Evolutionary conservation across 2,888 invertebrate species (phyloP).

Genomic region (Papilio demoleus): DNA sequence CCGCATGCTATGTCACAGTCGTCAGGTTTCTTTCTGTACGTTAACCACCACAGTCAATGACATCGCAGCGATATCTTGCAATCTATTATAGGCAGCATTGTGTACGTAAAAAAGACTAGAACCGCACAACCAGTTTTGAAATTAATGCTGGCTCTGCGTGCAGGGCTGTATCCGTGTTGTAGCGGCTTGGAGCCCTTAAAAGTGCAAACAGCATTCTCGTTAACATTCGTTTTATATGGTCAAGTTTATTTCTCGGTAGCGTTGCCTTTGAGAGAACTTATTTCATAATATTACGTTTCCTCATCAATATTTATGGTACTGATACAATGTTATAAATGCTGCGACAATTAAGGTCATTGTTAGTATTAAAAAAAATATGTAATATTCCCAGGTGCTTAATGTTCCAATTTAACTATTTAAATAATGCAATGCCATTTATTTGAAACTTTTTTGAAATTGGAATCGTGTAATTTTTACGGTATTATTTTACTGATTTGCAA

Average conservation of each 20-base stretch:
- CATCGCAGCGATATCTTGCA: conserved; percentile 21
- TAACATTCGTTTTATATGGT: conserved; percentile 65
- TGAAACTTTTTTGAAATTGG: too few species aligned
- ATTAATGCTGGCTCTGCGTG: conserved; percentile 46
- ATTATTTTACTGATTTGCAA: too few species aligned
- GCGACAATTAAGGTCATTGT: conserved; percentile 13
- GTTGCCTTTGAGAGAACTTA: conserved; percentile 42
- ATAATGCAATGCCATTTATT: too few species aligned
- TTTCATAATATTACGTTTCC: conserved; percentile 42
- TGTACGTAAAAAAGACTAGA: conserved; percentile 44
- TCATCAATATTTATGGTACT: conserved; percentile 39
- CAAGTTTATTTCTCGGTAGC: conserved; percentile 61
- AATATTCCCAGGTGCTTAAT: not conserved
- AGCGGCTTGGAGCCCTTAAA: conserved; percentile 70
- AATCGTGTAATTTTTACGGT: too few species aligned
- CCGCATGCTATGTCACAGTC: conserved; percentile 41
- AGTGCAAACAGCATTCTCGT: conserved; percentile 78
- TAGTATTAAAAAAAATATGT: conserved; percentile 7
- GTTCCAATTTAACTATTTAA: not conserved
- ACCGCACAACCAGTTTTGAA: conserved; percentile 44
- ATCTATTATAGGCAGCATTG: conserved; percentile 39
- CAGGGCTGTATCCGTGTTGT: conserved; percentile 54
- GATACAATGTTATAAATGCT: conserved; percentile 7
- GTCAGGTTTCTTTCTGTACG: conserved; percentile 45
- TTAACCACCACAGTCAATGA: conserved; percentile 33